Conservation (phyloP, 2,113 vertebrate species). For the Copsychus sechellarum region DNA sequence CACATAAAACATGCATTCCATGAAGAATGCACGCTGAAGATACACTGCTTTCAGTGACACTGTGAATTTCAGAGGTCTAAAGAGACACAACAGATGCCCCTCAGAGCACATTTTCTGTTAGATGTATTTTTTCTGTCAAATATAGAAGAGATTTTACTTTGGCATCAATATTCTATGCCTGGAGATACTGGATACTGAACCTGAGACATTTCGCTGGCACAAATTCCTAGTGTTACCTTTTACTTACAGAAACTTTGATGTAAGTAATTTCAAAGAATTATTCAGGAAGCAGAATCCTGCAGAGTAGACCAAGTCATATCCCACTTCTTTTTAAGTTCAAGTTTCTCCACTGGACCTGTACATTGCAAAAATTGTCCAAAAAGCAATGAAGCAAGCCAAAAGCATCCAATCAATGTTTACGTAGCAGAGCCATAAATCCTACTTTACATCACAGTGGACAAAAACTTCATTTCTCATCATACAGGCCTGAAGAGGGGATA, state of each 20-base stretch:
- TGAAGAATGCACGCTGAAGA: constrained; percentile 38
- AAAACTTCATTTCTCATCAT: background rate
- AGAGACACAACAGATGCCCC: background rate
- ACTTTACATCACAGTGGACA: background rate
- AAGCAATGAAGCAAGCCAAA: background rate
- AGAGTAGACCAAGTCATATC: background rate
- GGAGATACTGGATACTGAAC: background rate
- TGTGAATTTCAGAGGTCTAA: background rate
- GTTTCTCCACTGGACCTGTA: background rate
- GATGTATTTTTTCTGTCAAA: background rate
- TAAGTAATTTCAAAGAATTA: background rate
- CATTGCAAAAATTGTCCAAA: background rate
- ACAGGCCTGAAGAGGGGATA: background rate
- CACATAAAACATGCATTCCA: background rate
- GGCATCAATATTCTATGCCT: background rate
- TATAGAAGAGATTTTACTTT: background rate
- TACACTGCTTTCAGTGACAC: background rate
- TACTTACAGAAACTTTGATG: background rate
- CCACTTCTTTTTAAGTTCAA: background rate
- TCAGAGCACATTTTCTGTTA: background rate
- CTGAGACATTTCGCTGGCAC: background rate
- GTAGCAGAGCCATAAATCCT: background rate
- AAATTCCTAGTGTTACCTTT: background rate
- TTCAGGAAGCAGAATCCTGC: background rate
- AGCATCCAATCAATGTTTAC: background rate